Conservation (phyloP, 1,140 invertebrate genomes). For the Nilaparvata lugens region DNA sequence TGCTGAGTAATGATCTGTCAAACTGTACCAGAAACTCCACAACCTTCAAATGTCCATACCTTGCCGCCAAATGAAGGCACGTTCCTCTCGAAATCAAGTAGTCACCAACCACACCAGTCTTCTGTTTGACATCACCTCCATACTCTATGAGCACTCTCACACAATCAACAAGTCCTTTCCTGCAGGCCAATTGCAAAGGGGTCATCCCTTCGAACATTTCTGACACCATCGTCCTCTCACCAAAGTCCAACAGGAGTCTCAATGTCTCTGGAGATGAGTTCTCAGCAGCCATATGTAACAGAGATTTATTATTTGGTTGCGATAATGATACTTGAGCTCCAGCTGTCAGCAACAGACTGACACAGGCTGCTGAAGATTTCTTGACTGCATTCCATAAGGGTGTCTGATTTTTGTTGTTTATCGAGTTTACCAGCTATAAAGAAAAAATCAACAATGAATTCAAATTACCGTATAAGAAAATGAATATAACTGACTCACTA, state of each 20-base stretch:
- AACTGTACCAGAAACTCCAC: conserved; percentile 13
- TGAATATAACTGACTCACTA: background rate
- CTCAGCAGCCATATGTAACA: conserved; percentile 33
- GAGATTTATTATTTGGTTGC: conserved; percentile 33
- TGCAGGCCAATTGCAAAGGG: conserved; percentile 58
- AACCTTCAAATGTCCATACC: conserved; percentile 36
- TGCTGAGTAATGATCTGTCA: conserved; percentile 30
- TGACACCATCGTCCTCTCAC: background rate
- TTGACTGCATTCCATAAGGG: conserved; percentile 42
- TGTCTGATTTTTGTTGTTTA: conserved; percentile 34
- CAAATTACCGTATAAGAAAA: no score
- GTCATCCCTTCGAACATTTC: conserved; percentile 35
- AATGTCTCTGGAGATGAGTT: conserved; percentile 35
- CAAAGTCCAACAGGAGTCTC: conserved; percentile 33
- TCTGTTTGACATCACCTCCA: conserved; percentile 37
- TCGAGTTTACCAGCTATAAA: background rate
- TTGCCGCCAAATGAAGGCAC: conserved; percentile 49
- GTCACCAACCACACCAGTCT: conserved; percentile 26
- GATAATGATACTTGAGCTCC: conserved; percentile 35
- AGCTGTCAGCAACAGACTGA: conserved; percentile 38
- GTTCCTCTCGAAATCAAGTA: conserved; percentile 40
- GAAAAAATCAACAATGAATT: background rate
- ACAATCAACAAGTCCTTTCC: conserved; percentile 51
- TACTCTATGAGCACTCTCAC: conserved; percentile 50
- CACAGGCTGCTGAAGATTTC: conserved; percentile 36